Percentiles rank a stretch among this genome's conserved stretches.
phyloP scores from a whole-genome alignment of 2,113 vertebrate species.

The Myxocyprinus asiaticus region DNA sequence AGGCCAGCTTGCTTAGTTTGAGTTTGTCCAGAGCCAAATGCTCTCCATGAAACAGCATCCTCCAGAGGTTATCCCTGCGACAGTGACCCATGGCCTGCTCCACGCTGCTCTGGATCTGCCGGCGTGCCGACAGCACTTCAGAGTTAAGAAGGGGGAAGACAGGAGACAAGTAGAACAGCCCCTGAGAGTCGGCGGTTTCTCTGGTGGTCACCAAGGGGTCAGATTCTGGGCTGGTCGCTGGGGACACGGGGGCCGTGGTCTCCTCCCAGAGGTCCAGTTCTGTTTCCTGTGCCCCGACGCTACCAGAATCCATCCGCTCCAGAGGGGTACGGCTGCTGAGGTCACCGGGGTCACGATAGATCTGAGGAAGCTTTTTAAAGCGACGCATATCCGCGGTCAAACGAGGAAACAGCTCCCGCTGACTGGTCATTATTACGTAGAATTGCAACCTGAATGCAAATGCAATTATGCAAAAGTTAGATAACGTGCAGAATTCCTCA shows the following conservation, averaged over 20 bases:
- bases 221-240: slow-evolving; percentile 55
- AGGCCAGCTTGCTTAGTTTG: slow-evolving; percentile 86
- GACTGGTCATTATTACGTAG: slow-evolving; percentile 96
- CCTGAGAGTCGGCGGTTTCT: slow-evolving; percentile 57
- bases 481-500: no score
- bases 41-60: slow-evolving; percentile 93
- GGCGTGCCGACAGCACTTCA: slow-evolving; percentile 84
- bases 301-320: slow-evolving; percentile 60
- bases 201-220: slow-evolving; percentile 69
- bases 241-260: background rate
- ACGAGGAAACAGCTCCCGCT: slow-evolving; percentile 93
- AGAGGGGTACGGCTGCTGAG: slow-evolving; percentile 60
- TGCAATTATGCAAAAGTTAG: background rate
- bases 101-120: slow-evolving; percentile 86
- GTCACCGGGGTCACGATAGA: slow-evolving; percentile 83
- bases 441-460: slow-evolving; percentile 80
- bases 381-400: slow-evolving; percentile 92
- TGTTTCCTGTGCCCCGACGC: slow-evolving; percentile 40
- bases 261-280: slow-evolving; percentile 82
- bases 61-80: slow-evolving; percentile 95
- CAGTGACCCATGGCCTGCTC: slow-evolving; percentile 95
- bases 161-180: slow-evolving; percentile 78
- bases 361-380: slow-evolving; percentile 88
- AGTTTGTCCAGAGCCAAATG: slow-evolving; percentile 90
- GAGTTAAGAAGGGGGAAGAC: slow-evolving; percentile 87